These are phyloP conservation scores for Pimpla rufipes DNA, from an alignment of 2,888 invertebrate species.

Conservation along the genomic window DNA sequence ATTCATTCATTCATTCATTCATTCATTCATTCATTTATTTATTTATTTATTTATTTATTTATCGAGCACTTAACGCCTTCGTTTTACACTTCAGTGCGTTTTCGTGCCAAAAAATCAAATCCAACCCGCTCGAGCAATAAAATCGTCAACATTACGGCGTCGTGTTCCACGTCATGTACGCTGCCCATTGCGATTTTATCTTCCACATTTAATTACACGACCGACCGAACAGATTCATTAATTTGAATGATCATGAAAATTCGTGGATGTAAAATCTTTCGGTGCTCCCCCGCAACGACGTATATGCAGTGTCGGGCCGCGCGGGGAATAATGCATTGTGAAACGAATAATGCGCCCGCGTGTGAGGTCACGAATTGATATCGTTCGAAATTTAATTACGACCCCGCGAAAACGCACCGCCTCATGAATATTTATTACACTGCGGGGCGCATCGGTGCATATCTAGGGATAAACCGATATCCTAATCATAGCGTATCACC, in stretches of 20 bases:
- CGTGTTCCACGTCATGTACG: not conserved
- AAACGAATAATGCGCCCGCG: conserved; percentile 33
- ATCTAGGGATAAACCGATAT: conserved; percentile 10
- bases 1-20: not conserved
- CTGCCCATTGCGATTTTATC: conserved; percentile 28
- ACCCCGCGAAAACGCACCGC: conserved; percentile 49
- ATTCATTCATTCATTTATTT: not conserved
- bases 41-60: not conserved
- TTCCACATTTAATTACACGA: conserved; percentile 53
- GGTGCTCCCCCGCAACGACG: not conserved
- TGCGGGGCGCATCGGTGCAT: not conserved
- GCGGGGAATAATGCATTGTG: conserved; percentile 34
- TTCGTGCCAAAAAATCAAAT: not conserved
- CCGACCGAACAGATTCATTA: conserved; percentile 43
- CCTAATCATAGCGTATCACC: conserved; percentile 30
- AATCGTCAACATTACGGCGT: not conserved
- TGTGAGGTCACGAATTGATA: conserved; percentile 69
- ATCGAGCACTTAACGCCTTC: not conserved
- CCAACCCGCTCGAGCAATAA: not conserved
- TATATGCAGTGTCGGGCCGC: not conserved
- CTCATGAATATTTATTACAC: conserved; percentile 46
- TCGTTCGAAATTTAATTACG: conserved; percentile 69
- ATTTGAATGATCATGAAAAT: conserved; percentile 45
- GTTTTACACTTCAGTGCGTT: no score
- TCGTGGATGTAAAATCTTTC: conserved; percentile 48